Evolutionary conservation across 2,888 invertebrate species (phyloP).

Genomic region (Drosophila flavopinicola): DNA sequence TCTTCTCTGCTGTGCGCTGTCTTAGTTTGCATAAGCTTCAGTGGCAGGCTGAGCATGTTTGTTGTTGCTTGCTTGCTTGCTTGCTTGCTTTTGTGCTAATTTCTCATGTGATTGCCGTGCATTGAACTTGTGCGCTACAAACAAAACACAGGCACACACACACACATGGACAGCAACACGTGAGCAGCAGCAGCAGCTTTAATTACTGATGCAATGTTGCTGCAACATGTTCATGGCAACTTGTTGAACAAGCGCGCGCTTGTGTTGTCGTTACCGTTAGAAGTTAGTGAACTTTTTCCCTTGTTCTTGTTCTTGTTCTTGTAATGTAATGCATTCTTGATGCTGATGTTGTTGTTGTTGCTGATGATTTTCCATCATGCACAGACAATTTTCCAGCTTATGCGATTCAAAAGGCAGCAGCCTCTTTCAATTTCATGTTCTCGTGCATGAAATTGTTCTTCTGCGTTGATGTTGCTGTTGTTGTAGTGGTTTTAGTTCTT

Average conservation of each 20-base stretch:
- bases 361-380: constrained; percentile 62
- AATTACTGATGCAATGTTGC: constrained; percentile 73
- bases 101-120: constrained; percentile 69
- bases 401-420: constrained; percentile 29
- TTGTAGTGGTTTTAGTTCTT: constrained; percentile 25
- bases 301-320: no score
- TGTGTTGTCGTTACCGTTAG: constrained; percentile 62
- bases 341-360: constrained; percentile 35
- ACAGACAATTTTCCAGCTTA: constrained; percentile 60
- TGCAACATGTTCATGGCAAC: constrained; percentile 75
- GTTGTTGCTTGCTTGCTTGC: constrained; percentile 35
- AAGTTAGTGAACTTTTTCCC: constrained; percentile 58
- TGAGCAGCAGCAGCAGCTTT: constrained; percentile 37
- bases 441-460: constrained; percentile 66
- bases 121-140: constrained; percentile 75
- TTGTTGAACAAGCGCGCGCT: constrained; percentile 45
- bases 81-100: constrained; percentile 69
- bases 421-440: constrained; percentile 48
- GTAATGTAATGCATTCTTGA: constrained; percentile 41
- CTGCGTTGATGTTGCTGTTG: constrained; percentile 19
- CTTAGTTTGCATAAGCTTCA: constrained; percentile 69
- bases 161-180: constrained; percentile 27
- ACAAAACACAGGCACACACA: constrained; percentile 25
- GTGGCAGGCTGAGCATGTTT: constrained; percentile 28
- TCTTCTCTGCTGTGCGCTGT: constrained; percentile 32